Percentiles rank a stretch among this genome's conserved stretches.
Evolutionary conservation across 2,113 vertebrate species (phyloP).

Genomic region (Channa argus): DNA sequence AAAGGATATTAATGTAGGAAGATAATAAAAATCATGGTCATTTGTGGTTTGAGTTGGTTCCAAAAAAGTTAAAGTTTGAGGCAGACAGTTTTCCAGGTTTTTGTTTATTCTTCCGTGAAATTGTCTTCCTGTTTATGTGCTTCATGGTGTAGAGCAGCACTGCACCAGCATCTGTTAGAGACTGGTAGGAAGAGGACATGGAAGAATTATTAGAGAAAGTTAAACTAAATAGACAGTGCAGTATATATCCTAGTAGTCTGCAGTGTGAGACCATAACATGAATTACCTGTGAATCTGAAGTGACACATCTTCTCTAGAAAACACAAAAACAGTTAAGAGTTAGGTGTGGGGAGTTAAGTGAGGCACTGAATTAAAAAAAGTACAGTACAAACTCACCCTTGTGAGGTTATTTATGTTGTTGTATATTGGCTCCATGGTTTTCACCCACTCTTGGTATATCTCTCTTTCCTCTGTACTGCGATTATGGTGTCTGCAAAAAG

Average conservation of each 20-base stretch:
- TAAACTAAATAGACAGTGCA: neutral
- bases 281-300: slow-evolving; percentile 74
- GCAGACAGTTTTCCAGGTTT: slow-evolving; percentile 22
- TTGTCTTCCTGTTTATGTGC: slow-evolving; percentile 73
- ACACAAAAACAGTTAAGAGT: neutral
- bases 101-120: slow-evolving; percentile 52
- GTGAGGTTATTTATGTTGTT: slow-evolving; percentile 58
- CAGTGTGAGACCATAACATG: neutral
- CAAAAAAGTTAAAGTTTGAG: slow-evolving; percentile 25
- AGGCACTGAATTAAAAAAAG: neutral
- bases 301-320: slow-evolving; percentile 57
- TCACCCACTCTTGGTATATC: slow-evolving; percentile 68
- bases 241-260: neutral
- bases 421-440: slow-evolving; percentile 76
- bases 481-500: slow-evolving; percentile 67
- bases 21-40: slow-evolving; percentile 5
- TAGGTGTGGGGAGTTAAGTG: neutral
- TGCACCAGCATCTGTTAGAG: slow-evolving; percentile 77
- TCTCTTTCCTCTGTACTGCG: slow-evolving; percentile 63
- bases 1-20: slow-evolving; percentile 10
- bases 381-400: slow-evolving; percentile 56
- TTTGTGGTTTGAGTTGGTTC: slow-evolving; percentile 32
- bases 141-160: slow-evolving; percentile 79
- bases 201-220: neutral
- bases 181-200: slow-evolving; percentile 47